Evolutionary conservation across 2,113 vertebrate species (phyloP), one percentile per base, ranked within the genome.

Genomic region (Pao palembangensis): DNA sequence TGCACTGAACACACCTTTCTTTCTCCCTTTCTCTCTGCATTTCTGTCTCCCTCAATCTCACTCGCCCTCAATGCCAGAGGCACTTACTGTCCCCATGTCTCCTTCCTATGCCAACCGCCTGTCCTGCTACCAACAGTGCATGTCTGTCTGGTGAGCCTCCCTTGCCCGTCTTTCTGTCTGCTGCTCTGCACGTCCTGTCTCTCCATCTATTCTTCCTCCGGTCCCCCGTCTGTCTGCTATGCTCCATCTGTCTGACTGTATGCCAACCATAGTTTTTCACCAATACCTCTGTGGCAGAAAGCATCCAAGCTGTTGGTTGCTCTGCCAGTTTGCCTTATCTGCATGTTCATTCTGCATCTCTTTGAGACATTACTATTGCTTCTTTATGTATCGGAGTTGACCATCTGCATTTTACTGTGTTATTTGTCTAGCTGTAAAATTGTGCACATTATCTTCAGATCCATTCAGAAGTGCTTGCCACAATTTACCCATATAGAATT

Each of bases 181-280:
- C 79, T 73, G 73, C 34, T 65, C 67, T 10, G 55, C 50, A 64
- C 48, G 49, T 28, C 56, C 66, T 4, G 73, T 68, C 78, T 55
- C 48, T 69, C 71, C 7, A 12, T 81, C 66, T 60, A 43, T 59
- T 73, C 66, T 72, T 70, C 73, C 73, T 58, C 69, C 64, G 41
- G 69, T 75, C 75, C 68, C 62, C 74, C 51, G 70, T 73, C 81
- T 81, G 51, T 67, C 73, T 73, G 79, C 47, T 55, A 69, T 73
- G 71, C 69, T 84, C 83, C 81, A 85, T 83, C 84, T 87, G 80
- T 81, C 80, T 81, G 83, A 87, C 83, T 86, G 67, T 62, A 83
- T 86, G 88, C 82, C 83, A 85, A 75, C 73, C 72, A 63, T 66
- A 71, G 57, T 63, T 73, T 79, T 70, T 56, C 66, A 80, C 87